phyloP scores from a whole-genome alignment of 2,888 invertebrate genomes.

The Caradrina clavipalpis region DNA sequence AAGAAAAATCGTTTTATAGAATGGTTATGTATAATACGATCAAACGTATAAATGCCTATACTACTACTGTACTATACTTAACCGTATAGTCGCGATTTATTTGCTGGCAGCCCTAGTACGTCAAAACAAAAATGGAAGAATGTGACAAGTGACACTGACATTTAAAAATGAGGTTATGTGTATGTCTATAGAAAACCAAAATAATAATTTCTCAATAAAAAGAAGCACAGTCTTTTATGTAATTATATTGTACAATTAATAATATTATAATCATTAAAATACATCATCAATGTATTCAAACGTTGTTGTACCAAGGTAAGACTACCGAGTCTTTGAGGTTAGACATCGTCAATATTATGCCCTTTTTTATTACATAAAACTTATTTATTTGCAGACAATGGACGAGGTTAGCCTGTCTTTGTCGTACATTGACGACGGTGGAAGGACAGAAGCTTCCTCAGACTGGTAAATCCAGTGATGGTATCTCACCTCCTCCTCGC shows the following conservation, averaged over 20 bases:
- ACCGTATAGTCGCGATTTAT: no score
- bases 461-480: conserved; percentile 78
- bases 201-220: background rate
- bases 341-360: conserved; percentile 17
- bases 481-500: conserved; percentile 91
- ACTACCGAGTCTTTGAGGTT: conserved; percentile 46
- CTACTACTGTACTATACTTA: no score
- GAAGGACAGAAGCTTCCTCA: conserved; percentile 85
- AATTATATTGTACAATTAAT: background rate
- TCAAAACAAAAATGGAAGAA: no score
- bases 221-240: background rate
- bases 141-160: conserved; percentile 34
- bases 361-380: conserved; percentile 38
- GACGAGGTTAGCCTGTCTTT: conserved; percentile 79
- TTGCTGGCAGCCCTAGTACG: no score
- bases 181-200: background rate
- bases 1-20: no score
- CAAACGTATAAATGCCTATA: no score
- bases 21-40: no score
- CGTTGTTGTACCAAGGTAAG: conserved; percentile 74
- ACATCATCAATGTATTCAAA: conserved; percentile 75
- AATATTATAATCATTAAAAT: background rate
- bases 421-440: conserved; percentile 78
- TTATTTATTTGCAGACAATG: conserved; percentile 76
- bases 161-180: conserved; percentile 45